Base-by-base conservation (phyloP, 2,113 vertebrate species). In the Ochotona curzoniae region DNA sequence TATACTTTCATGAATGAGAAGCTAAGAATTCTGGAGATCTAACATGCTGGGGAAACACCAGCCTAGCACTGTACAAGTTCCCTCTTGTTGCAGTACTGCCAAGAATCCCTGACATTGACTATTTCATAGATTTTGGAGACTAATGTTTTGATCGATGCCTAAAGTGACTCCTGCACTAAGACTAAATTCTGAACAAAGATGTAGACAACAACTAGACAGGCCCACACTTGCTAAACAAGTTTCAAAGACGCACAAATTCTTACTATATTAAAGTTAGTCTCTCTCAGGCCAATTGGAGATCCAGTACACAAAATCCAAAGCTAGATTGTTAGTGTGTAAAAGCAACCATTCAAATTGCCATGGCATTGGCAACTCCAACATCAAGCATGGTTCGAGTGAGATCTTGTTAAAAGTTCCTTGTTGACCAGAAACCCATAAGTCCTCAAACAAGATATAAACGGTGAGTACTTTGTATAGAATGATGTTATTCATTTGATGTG, bases 81-180 rank as follows among this genome's bases (percentile, higher is more conserved):
- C 8, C 13, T 90, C 57, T 35, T 76, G 64, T 76, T 69, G 5
- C 61, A 51, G 5, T 25, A 93, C 47, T 11, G 10, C 7, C 87
- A 49, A 74, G 38, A 44, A 44, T 86, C 51, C 82, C 18, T 90
- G 61, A 87, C 30, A 82, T 88, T 61, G 88, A 69, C 75, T 90
- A 4, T 64, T 38, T 47, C 17, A 17, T 87, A 61, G n/a, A 25
- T 32, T 79, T 89, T 87, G 91, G 8, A 1, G 9, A 8, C 11
- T 28, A 23, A 78, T 51, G 47, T 85, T 92, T 79, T 84, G 57
- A 79, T 61, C 35, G 7, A 63, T 51, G 5, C 5, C 20, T 83
- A 92, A 80, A 70, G 5, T 54, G 35, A 90, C 35, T 44, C 32
- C 61, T 87, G 79, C 94, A 81, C 49, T 49, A 94, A 93, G 51